A percentile compares a stretch with the other conserved stretches of the same genome.
phyloP scores from a whole-genome alignment of 2,888 invertebrate species.

The Leptinotarsa rubiginosa region DNA sequence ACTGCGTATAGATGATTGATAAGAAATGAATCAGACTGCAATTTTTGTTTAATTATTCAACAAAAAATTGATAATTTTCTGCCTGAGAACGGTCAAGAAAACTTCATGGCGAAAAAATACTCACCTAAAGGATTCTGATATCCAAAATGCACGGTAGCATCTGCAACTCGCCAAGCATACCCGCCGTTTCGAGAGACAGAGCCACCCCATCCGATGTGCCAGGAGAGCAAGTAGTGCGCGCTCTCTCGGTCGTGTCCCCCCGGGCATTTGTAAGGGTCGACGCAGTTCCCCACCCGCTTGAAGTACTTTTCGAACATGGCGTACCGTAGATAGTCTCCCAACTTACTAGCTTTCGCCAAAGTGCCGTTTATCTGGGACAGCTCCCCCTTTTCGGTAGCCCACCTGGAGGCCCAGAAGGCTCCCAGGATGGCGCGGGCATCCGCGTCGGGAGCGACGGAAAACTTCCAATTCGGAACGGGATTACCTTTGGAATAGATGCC shows the following conservation, averaged over 20 bases:
- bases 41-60: too few relatives aligned
- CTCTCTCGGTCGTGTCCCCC: conserved; percentile 48
- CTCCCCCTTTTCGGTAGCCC: conserved; percentile 45
- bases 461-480: conserved; percentile 41
- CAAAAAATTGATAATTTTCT: too few relatives aligned
- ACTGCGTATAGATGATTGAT: too few relatives aligned
- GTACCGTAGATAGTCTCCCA: conserved; percentile 50
- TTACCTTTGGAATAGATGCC: conserved; percentile 26
- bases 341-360: conserved; percentile 47
- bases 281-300: conserved; percentile 50
- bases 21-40: too few relatives aligned
- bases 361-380: conserved; percentile 38
- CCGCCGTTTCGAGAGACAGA: conserved; percentile 42
- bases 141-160: conserved; percentile 49
- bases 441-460: conserved; percentile 50
- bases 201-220: conserved; percentile 52
- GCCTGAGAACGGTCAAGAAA: too few relatives aligned
- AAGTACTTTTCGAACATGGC: conserved; percentile 51
- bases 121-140: conserved; percentile 47
- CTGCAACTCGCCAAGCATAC: conserved; percentile 52
- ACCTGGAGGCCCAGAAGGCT: conserved; percentile 48
- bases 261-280: conserved; percentile 42
- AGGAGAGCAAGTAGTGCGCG: conserved; percentile 50
- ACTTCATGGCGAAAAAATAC: too few relatives aligned
- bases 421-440: conserved; percentile 50